Percentiles rank a stretch among this genome's conserved stretches.
Evolutionary conservation across 2,113 vertebrate species (phyloP).

Genomic region (Tetrax tetrax): DNA sequence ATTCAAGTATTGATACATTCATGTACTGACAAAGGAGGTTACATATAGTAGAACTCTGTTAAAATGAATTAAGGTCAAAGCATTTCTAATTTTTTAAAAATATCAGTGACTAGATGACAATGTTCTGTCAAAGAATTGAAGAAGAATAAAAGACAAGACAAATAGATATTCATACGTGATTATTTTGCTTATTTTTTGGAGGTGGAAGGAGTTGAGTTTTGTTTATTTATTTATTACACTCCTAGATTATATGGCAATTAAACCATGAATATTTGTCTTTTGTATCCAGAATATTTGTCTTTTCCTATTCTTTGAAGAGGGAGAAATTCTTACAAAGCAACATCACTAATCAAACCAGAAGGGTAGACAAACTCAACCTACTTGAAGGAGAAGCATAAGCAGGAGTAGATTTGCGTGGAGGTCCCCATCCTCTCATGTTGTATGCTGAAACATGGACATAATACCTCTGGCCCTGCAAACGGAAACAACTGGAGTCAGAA

Average conservation of each 20-base stretch:
- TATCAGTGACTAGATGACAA: neutral
- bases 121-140: neutral
- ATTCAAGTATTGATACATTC: constrained; percentile 1
- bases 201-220: neutral
- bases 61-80: constrained; percentile 51
- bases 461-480: constrained; percentile 86
- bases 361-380: constrained; percentile 71
- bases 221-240: neutral
- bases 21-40: constrained; percentile 42
- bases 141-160: neutral
- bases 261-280: neutral
- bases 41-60: constrained; percentile 42
- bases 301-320: neutral
- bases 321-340: neutral
- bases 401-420: constrained; percentile 81
- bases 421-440: constrained; percentile 98
- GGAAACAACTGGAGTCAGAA: constrained; percentile 50
- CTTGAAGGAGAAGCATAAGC: constrained; percentile 89
- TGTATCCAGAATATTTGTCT: neutral
- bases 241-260: neutral
- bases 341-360: neutral
- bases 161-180: neutral
- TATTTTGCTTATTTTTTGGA: neutral
- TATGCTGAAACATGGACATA: constrained; percentile 88
- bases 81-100: neutral